A percentile compares a stretch with the other conserved stretches of the same genome.
phyloP scores from a whole-genome alignment of 1,140 invertebrate genomes.

The Stegodyphus dumicola region DNA sequence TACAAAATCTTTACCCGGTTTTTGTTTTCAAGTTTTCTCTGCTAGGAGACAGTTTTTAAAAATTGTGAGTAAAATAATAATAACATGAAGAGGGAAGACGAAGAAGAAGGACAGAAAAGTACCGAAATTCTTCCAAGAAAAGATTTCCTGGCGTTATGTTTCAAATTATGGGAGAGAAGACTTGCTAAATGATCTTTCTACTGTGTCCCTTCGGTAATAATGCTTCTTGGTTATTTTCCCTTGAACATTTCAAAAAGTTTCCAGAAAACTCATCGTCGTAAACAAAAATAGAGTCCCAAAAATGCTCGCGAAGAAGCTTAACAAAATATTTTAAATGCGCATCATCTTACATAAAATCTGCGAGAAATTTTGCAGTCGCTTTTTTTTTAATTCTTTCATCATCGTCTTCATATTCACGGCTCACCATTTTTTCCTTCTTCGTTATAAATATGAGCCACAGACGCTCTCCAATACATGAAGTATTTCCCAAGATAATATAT shows the following conservation, averaged over 20 bases:
- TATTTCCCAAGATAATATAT: slow-evolving; percentile 55
- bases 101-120: slow-evolving; percentile 6
- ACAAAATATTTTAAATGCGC: slow-evolving; percentile 59
- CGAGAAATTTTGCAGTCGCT: slow-evolving; percentile 24
- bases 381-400: slow-evolving; percentile 37
- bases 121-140: slow-evolving; percentile 13
- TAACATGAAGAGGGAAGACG: neutral
- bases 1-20: neutral
- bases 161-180: slow-evolving; percentile 42
- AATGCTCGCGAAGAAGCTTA: slow-evolving; percentile 12
- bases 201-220: slow-evolving; percentile 37
- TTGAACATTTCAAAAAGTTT: neutral
- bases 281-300: slow-evolving; percentile 2
- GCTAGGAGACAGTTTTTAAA: neutral
- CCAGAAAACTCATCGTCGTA: slow-evolving; percentile 14
- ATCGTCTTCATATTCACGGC: slow-evolving; percentile 15
- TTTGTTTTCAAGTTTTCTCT: slow-evolving; percentile 11
- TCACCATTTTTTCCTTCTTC: slow-evolving; percentile 21
- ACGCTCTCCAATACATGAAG: slow-evolving; percentile 49
- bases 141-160: slow-evolving; percentile 39
- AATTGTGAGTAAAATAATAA: slow-evolving; percentile 20
- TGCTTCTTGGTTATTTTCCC: slow-evolving; percentile 23
- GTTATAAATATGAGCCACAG: slow-evolving; percentile 48
- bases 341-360: slow-evolving; percentile 41
- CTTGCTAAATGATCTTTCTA: slow-evolving; percentile 31